A percentile compares a stretch with the other conserved stretches of the same genome.
These are phyloP conservation scores for Bruchidius siliquastri DNA, from an alignment of 2,888 invertebrate genomes.

Conservation along the genomic window DNA sequence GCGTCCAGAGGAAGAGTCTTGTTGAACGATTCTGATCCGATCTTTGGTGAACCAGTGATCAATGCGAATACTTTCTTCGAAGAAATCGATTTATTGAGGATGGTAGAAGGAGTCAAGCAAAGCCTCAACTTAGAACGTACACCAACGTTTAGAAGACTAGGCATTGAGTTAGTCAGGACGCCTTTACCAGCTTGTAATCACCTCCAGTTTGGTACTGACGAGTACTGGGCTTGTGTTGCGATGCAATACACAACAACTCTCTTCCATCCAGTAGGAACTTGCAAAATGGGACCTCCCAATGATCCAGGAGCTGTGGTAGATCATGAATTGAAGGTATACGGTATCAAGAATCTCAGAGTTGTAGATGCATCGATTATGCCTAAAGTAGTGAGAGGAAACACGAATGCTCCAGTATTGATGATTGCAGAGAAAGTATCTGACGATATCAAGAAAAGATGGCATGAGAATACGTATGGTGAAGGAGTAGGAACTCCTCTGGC, in stretches of 20 bases:
- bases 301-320: conserved; percentile 64
- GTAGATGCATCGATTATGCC: conserved; percentile 68
- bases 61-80: conserved; percentile 64
- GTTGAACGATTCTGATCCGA: conserved; percentile 66
- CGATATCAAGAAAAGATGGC: conserved; percentile 38
- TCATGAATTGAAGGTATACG: conserved; percentile 58
- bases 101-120: conserved; percentile 59
- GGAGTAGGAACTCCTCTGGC: neutral
- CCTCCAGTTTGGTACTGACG: conserved; percentile 57
- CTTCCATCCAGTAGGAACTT: conserved; percentile 65
- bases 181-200: conserved; percentile 57
- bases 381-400: conserved; percentile 50
- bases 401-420: conserved; percentile 47
- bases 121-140: conserved; percentile 57
- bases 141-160: conserved; percentile 54
- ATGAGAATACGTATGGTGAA: conserved; percentile 2
- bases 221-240: conserved; percentile 63
- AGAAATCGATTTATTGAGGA: conserved; percentile 58
- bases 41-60: conserved; percentile 67
- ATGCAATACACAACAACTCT: conserved; percentile 66
- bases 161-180: conserved; percentile 53
- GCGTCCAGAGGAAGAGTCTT: conserved; percentile 59
- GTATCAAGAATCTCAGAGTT: conserved; percentile 59
- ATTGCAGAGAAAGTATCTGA: conserved; percentile 47
- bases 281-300: conserved; percentile 64